Conservation (phyloP, 1,140 invertebrate genomes). For the Drosophila bifasciata region DNA sequence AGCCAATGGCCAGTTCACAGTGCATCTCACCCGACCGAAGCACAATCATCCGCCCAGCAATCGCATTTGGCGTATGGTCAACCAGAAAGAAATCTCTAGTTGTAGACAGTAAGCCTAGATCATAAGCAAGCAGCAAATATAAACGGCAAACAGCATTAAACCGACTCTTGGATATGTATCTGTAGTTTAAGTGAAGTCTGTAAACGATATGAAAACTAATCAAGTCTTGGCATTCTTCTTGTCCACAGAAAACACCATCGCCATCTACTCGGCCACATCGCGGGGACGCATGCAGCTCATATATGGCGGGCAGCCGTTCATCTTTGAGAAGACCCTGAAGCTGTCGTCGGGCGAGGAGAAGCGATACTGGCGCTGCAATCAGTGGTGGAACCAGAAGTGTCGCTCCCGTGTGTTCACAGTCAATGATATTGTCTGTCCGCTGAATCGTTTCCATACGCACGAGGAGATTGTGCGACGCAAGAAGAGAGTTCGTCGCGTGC, state of each 20-base stretch:
- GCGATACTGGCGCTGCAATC: conserved; percentile 83
- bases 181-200: conserved; percentile 23
- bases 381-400: conserved; percentile 84
- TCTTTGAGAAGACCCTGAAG: conserved; percentile 81
- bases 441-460: conserved; percentile 82
- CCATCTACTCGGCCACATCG: conserved; percentile 80
- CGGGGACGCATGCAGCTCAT: conserved; percentile 80
- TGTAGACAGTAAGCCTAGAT: conserved; percentile 20
- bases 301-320: conserved; percentile 82
- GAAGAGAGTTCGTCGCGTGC: conserved; percentile 71
- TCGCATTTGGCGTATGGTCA: conserved; percentile 30
- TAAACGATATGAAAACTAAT: not conserved
- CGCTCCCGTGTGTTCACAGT: conserved; percentile 81
- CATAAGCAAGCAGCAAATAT: conserved; percentile 60
- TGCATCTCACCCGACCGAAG: conserved; percentile 56
- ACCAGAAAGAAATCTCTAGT: not conserved
- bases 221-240: conserved; percentile 22
- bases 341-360: conserved; percentile 78
- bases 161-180: conserved; percentile 36
- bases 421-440: conserved; percentile 75
- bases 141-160: conserved; percentile 44
- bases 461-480: conserved; percentile 82
- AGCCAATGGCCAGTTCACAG: conserved; percentile 58
- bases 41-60: conserved; percentile 73
- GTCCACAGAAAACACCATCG: conserved; percentile 66